These are phyloP conservation scores for Mixornis gularis DNA, from an alignment of 2,113 vertebrate genomes.

Conservation along the genomic window DNA sequence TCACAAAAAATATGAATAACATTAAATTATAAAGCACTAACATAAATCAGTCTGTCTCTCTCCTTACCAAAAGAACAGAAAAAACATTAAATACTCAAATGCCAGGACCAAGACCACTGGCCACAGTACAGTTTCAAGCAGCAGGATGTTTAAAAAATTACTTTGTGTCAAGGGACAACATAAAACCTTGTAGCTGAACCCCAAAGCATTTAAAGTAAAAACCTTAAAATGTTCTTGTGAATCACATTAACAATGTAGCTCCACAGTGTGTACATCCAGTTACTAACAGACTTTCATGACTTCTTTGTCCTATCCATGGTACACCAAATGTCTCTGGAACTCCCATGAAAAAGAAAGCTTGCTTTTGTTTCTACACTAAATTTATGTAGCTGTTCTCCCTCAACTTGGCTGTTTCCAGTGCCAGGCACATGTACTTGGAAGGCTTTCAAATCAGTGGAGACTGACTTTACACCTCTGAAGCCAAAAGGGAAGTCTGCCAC, in stretches of 20 bases:
- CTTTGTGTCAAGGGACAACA: rapidly evolving
- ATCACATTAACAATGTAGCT: not conserved
- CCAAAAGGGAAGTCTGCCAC: constrained; percentile 11
- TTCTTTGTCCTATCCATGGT: not conserved
- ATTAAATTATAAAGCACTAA: not conserved
- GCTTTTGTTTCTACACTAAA: not conserved
- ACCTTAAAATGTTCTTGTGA: not conserved
- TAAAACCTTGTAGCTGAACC: not conserved
- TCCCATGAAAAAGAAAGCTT: not conserved
- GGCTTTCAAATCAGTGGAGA: not conserved
- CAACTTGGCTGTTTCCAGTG: not conserved
- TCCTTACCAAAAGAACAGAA: not conserved
- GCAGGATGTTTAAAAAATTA: not conserved
- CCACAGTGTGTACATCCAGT: not conserved
- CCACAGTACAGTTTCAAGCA: rapidly evolving
- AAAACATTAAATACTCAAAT: not conserved
- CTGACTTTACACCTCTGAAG: not conserved
- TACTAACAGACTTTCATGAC: not conserved
- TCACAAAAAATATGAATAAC: not conserved
- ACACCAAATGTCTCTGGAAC: not conserved
- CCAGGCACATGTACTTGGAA: not conserved
- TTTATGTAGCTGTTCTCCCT: not conserved
- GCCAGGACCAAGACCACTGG: not conserved
- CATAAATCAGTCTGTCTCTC: not conserved
- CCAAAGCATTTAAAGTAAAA: not conserved